These are phyloP conservation scores for Chloroceryle amazona DNA, from an alignment of 2,797 vertebrate genomes.

Conservation along the genomic window DNA sequence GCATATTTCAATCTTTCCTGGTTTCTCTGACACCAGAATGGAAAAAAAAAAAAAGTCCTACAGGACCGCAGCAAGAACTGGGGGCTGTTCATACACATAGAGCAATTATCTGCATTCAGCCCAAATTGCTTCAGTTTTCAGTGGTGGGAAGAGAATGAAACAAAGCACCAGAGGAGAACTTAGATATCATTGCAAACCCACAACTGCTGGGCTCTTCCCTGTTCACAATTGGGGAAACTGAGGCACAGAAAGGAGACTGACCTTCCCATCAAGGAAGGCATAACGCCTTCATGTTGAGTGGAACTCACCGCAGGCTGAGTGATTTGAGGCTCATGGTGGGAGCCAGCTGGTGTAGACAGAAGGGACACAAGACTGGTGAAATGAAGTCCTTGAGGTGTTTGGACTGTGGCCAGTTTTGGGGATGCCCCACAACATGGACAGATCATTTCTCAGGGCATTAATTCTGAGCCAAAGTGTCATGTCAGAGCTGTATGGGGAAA, in stretches of 20 bases:
- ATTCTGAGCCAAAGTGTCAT: background rate
- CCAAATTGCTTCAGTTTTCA: background rate
- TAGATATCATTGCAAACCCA: background rate
- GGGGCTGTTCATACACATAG: background rate
- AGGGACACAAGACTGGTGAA: background rate
- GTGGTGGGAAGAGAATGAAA: background rate
- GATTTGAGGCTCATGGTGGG: background rate
- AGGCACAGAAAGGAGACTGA: background rate
- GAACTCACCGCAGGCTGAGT: background rate
- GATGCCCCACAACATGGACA: rapidly evolving
- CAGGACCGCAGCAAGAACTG: background rate
- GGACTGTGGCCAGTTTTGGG: background rate
- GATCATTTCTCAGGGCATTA: background rate
- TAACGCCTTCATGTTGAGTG: background rate
- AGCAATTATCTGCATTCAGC: background rate
- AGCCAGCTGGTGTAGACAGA: background rate
- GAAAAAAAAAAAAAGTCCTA: background rate
- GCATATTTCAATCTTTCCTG: background rate
- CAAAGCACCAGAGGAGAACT: background rate
- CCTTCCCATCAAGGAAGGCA: background rate
- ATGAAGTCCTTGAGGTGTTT: background rate
- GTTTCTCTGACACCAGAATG: background rate
- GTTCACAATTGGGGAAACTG: background rate
- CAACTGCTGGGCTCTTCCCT: background rate
- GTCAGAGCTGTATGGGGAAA: background rate